phyloP scores from a whole-genome alignment of 2,113 vertebrate species.

The Sigmodon hispidus region DNA sequence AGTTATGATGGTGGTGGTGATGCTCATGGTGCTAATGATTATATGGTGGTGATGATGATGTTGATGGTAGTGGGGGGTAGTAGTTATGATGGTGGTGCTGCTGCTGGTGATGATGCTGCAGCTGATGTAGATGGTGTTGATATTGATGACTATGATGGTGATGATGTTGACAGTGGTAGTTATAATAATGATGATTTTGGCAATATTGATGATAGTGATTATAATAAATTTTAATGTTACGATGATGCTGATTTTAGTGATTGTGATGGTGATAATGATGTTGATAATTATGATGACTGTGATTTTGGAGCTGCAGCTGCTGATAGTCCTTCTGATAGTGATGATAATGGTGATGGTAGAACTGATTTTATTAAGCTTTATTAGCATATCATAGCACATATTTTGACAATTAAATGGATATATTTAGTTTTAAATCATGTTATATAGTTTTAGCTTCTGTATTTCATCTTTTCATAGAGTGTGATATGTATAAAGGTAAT shows the following conservation, averaged over 20 bases:
- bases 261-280: too few species aligned
- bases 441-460: background rate
- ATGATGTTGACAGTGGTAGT: background rate
- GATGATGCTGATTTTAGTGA: background rate
- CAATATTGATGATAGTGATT: background rate
- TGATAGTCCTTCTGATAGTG: background rate
- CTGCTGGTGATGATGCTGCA: background rate
- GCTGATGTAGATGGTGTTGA: background rate
- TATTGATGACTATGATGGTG: background rate
- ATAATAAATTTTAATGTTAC: background rate
- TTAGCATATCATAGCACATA: background rate
- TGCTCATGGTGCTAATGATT: background rate
- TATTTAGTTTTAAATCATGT: background rate
- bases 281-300: background rate
- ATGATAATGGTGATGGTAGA: too few species aligned
- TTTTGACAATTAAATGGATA: background rate
- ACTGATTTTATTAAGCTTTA: background rate
- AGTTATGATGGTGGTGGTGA: background rate
- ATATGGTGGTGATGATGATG: background rate
- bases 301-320: background rate
- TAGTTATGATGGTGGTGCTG: background rate
- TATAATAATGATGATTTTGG: background rate
- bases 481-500: background rate
- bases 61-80: accelerated
- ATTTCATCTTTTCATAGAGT: background rate